Conservation (phyloP, 2,113 vertebrate species). For the Caracal caracal region DNA sequence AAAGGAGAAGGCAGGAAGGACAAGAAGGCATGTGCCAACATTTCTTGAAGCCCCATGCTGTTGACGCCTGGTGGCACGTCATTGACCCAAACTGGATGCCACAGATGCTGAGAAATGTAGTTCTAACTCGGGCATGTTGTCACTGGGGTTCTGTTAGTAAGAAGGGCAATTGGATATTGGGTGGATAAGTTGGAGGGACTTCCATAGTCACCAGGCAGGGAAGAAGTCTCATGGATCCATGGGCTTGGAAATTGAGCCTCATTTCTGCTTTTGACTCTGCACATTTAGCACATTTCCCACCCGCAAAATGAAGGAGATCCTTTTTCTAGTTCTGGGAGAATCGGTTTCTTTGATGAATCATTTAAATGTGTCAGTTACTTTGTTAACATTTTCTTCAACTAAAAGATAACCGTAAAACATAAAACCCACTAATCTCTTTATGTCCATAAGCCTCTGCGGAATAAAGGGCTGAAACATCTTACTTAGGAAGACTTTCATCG, state of each 20-base stretch:
- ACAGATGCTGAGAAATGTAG: background rate
- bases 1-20: background rate
- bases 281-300: background rate
- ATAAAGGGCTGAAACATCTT: background rate
- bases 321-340: background rate
- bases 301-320: background rate
- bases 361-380: slow-evolving; percentile 1
- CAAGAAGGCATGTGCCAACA: background rate
- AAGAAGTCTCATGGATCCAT: background rate
- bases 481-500: background rate
- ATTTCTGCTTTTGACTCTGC: background rate
- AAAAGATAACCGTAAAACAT: slow-evolving; percentile 4
- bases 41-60: background rate
- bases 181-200: background rate
- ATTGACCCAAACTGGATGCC: background rate
- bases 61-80: background rate
- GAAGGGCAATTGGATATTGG: background rate
- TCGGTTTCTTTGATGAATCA: background rate
- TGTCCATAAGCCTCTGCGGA: background rate
- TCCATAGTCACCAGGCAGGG: background rate
- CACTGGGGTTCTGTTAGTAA: background rate
- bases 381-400: slow-evolving; percentile 6
- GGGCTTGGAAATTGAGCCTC: background rate
- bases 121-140: background rate
- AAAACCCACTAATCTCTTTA: background rate